Conservation (phyloP, 1,140 invertebrate species). For the Cyphomyrmex costatus region DNA sequence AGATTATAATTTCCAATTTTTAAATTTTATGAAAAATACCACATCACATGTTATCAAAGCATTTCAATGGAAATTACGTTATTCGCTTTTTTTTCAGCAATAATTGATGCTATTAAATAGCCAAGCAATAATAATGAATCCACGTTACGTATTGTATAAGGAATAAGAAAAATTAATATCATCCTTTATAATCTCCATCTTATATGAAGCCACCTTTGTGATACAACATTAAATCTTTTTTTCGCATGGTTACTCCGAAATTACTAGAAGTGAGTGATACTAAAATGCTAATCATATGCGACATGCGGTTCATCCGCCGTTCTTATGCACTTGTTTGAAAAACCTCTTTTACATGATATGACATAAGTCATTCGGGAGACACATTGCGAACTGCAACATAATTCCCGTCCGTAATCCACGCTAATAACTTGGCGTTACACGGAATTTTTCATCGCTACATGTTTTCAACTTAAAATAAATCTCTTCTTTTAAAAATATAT, state of each 20-base stretch:
- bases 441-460: constrained; percentile 15
- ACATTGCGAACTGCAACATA: background rate
- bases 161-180: constrained; percentile 9
- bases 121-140: background rate
- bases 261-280: constrained; percentile 10
- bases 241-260: background rate
- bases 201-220: background rate
- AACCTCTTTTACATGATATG: background rate
- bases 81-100: background rate
- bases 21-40: background rate
- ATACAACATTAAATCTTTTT: constrained; percentile 40
- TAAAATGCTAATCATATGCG: constrained; percentile 53
- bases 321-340: constrained; percentile 2
- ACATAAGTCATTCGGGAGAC: constrained; percentile 25
- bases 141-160: too few species aligned
- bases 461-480: constrained; percentile 8
- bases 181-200: background rate
- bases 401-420: background rate
- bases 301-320: constrained; percentile 8
- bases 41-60: background rate
- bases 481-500: background rate
- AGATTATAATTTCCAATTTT: background rate
- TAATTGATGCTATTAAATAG: background rate
- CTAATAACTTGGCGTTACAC: constrained; percentile 4
- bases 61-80: background rate